phyloP scores from a whole-genome alignment of 2,888 invertebrate genomes.

The Malthinus seriepunctatus region DNA sequence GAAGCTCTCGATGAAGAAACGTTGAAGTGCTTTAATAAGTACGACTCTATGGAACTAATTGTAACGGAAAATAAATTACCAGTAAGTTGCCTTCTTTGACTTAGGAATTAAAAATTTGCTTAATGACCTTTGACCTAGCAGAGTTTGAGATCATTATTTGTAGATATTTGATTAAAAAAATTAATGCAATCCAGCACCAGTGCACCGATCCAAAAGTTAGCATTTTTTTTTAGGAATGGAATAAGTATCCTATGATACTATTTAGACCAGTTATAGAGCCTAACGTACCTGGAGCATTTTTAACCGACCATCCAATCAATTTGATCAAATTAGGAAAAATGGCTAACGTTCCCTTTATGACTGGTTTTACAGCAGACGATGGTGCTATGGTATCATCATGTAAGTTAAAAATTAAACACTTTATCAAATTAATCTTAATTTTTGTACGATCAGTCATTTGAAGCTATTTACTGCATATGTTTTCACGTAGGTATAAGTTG shows the following conservation, averaged over 20 bases:
- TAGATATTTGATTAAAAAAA: too few species aligned
- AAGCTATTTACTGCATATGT: too few species aligned
- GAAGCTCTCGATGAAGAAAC: constrained; percentile 56
- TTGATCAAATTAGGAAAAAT: constrained; percentile 57
- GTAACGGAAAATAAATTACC: constrained; percentile 68
- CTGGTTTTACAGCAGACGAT: constrained; percentile 74
- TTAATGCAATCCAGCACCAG: too few species aligned
- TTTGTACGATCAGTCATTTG: too few species aligned
- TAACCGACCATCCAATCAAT: constrained; percentile 66
- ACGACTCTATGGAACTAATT: constrained; percentile 66
- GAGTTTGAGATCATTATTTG: too few species aligned
- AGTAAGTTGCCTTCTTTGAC: constrained; percentile 60
- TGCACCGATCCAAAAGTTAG: too few species aligned
- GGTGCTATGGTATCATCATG: constrained; percentile 56
- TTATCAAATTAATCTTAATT: not conserved
- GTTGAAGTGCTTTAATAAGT: constrained; percentile 66
- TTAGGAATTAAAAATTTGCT: too few species aligned
- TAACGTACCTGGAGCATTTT: constrained; percentile 67
- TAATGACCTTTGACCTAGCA: too few species aligned
- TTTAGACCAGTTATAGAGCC: constrained; percentile 79
- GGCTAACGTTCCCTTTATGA: constrained; percentile 68
- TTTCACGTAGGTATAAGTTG: too few species aligned
- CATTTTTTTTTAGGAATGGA: constrained; percentile 63
- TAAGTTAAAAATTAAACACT: not conserved
- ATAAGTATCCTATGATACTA: constrained; percentile 78